Conservation (phyloP, 2,113 vertebrate species). For the Oryzias javanicus region DNA sequence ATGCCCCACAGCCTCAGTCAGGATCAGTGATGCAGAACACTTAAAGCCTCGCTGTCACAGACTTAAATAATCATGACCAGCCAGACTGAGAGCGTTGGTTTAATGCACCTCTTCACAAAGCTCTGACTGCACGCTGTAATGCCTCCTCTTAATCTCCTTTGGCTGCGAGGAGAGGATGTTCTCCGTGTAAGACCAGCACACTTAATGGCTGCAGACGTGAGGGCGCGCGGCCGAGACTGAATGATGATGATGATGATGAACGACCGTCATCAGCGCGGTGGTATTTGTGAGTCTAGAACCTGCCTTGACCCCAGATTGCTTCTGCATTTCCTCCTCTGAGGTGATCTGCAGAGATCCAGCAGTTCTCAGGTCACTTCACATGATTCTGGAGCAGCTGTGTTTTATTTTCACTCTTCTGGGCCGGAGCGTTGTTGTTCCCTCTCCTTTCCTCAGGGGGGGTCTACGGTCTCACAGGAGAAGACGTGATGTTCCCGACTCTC, state of each 20-base stretch:
- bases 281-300: conserved; percentile 1
- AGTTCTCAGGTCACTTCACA: neutral
- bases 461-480: too few relatives aligned
- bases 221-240: conserved; percentile 17
- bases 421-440: too few relatives aligned
- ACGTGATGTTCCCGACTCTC: too few relatives aligned
- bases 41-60: conserved; percentile 8
- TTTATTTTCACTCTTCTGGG: too few relatives aligned
- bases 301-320: neutral
- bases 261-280: conserved; percentile 1
- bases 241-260: conserved; percentile 30
- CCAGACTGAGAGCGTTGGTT: conserved; percentile 34
- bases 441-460: too few relatives aligned
- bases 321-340: neutral
- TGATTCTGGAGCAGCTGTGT: neutral
- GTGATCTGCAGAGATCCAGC: neutral
- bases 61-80: conserved; percentile 14
- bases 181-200: conserved; percentile 44
- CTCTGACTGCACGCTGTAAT: conserved; percentile 42
- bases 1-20: conserved; percentile 8
- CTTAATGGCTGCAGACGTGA: conserved; percentile 32
- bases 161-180: conserved; percentile 52
- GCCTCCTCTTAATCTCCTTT: conserved; percentile 60
- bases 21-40: conserved; percentile 1
- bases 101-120: conserved; percentile 52